Base-by-base conservation (phyloP, 2,888 invertebrate genomes). In the Tineola bisselliella region DNA sequence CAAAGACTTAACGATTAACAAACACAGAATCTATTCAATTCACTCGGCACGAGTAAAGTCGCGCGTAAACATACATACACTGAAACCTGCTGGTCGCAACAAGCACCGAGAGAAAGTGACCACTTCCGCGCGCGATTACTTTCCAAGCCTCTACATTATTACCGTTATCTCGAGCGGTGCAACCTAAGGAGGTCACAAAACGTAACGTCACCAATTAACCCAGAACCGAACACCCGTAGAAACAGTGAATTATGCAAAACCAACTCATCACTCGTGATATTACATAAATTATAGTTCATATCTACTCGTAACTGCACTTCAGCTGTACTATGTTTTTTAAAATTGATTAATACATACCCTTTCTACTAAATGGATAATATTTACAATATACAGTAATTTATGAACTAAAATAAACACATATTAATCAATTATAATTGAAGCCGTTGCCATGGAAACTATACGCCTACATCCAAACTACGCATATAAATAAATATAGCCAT, bases 41-140 rank as follows among this genome's bases (percentile, higher is more conserved):
- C 48, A 48, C 48, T 48, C 15, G 15, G 10, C 48, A 17, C 15
- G 15, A 48, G n/a, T 13, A 56, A 19, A 56, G 19, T 30, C 11
- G 11, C 17, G 12, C 31, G 31, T 56, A 19, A 2, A 19, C 17
- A 58, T 33, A 33, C 31, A 58, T 13, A 33, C 58, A 48, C 43
- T 43, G 17, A 52, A 12, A 58, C 58, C 33, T 31, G 58, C 58
- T 19, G 30, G 52, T n/a, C 25, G 25, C 54, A 33, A 33, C 33
- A 13, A 15, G 30, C 15, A 30, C 13, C 69, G 71, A 81, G 84
- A 84, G 86, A 86, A 86, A 86, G 86, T 84, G 84, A 76, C 79
- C 71, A 75, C 71, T 77, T 73, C 74, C 67, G 43, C 15, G 48
- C 44, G 59, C 30, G 59, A 76, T 79, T 79, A 83, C 84, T 86